A percentile compares a stretch with the other conserved stretches of the same genome.
These are phyloP conservation scores for Drosophila virilis DNA, from an alignment of 1,140 invertebrate species.

Conservation along the genomic window DNA sequence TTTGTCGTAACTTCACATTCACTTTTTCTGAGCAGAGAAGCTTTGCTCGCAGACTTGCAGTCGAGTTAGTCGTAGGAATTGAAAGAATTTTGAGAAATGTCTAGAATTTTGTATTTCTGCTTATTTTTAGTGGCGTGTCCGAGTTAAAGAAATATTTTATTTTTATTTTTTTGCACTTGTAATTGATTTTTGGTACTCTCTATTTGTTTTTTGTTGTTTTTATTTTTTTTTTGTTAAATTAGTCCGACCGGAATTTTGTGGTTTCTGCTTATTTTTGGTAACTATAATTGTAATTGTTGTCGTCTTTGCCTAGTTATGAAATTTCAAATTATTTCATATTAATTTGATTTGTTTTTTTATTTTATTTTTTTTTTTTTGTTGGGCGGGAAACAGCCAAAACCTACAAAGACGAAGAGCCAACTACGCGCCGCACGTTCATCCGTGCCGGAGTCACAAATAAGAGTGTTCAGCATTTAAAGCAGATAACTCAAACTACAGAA, in stretches of 20 bases:
- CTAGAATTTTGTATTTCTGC: conserved; percentile 4
- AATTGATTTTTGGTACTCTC: conserved; percentile 9
- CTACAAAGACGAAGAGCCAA: conserved; percentile 73
- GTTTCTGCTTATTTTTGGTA: conserved; percentile 11
- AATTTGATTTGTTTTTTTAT: conserved; percentile 8
- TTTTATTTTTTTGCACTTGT: conserved; percentile 13
- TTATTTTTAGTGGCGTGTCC: conserved; percentile 5
- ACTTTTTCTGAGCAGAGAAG: conserved; percentile 4
- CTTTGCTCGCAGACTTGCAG: neutral
- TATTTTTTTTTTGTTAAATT: conserved; percentile 6
- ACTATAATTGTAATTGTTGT: conserved; percentile 21
- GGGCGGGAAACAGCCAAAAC: conserved; percentile 78
- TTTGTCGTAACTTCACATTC: conserved; percentile 5
- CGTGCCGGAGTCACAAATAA: conserved; percentile 33
- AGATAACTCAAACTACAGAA: neutral
- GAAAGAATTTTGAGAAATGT: conserved; percentile 5
- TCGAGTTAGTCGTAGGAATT: neutral
- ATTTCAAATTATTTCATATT: conserved; percentile 17
- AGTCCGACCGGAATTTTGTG: conserved; percentile 1
- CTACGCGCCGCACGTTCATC: conserved; percentile 49
- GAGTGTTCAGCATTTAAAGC: conserved; percentile 6
- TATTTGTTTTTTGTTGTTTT: neutral
- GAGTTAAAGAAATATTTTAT: conserved; percentile 12
- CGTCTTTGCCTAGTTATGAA: conserved; percentile 16
- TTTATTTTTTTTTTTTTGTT: conserved; percentile 57